phyloP scores from a whole-genome alignment of 2,113 vertebrate genomes.

The Triplophysa rosa region DNA sequence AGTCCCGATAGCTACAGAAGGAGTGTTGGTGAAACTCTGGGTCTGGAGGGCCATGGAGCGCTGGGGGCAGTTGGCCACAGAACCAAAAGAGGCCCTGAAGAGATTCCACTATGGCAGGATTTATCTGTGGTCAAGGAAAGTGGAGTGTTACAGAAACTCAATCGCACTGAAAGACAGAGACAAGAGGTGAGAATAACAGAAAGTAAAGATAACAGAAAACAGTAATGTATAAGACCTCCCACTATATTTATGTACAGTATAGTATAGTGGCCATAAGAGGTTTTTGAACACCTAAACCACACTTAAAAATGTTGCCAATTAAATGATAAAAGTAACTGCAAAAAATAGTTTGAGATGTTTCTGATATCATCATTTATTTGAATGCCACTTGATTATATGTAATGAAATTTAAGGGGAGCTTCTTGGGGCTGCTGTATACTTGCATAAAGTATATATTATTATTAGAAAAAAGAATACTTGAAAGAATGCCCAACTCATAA shows the following conservation, averaged over 20 bases:
- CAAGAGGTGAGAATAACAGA: conserved; percentile 72
- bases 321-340: too few species aligned
- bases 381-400: too few species aligned
- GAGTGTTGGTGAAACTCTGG: conserved; percentile 55
- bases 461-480: not conserved
- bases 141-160: conserved; percentile 70
- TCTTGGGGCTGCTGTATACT: too few species aligned
- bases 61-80: not conserved
- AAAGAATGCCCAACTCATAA: not conserved
- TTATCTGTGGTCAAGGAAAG: conserved; percentile 71
- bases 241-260: not conserved
- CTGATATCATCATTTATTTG: too few species aligned
- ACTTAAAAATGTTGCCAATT: too few species aligned
- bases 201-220: not conserved
- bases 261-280: too few species aligned
- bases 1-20: conserved; percentile 52
- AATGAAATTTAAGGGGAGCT: too few species aligned
- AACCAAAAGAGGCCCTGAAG: conserved; percentile 38
- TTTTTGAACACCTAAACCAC: too few species aligned
- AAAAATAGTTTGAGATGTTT: too few species aligned
- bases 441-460: too few species aligned
- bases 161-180: conserved; percentile 68
- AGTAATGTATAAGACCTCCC: not conserved
- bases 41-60: conserved; percentile 35
- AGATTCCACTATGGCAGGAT: conserved; percentile 77